These are phyloP conservation scores for Pangasius krempfi DNA, from an alignment of 2,797 vertebrate genomes.

Conservation along the genomic window DNA sequence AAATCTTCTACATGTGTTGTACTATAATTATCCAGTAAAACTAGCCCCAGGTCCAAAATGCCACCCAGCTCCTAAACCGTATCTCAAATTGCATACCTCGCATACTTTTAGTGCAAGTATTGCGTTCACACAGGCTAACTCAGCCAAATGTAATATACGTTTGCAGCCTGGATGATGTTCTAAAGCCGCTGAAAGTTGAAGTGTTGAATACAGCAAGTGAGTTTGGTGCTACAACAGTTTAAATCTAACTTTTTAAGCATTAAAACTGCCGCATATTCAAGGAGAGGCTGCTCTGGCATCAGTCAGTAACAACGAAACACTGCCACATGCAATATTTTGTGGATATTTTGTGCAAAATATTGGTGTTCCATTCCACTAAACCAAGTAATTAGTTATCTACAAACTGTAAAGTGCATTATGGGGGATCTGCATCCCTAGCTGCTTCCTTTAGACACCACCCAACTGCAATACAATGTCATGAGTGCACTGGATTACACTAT, in stretches of 20 bases:
- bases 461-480: not conserved
- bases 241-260: not conserved
- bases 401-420: not conserved
- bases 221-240: not conserved
- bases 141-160: not conserved
- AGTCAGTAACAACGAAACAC: not conserved
- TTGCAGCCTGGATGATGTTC: not conserved
- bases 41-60: not conserved
- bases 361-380: not conserved
- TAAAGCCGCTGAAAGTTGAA: not conserved
- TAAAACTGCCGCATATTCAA: not conserved
- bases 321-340: too few species aligned
- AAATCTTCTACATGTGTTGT: not conserved
- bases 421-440: not conserved
- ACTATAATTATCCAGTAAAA: conserved; percentile 18
- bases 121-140: not conserved
- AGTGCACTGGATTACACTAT: not conserved
- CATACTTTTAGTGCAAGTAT: not conserved
- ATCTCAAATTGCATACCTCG: not conserved
- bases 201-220: not conserved
- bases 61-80: not conserved
- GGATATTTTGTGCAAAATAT: not conserved
- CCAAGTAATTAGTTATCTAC: too few species aligned
- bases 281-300: not conserved
- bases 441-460: not conserved